Evolutionary conservation across 2,888 invertebrate genomes (phyloP).

Genomic region (Dicranocentrus wangi): DNA sequence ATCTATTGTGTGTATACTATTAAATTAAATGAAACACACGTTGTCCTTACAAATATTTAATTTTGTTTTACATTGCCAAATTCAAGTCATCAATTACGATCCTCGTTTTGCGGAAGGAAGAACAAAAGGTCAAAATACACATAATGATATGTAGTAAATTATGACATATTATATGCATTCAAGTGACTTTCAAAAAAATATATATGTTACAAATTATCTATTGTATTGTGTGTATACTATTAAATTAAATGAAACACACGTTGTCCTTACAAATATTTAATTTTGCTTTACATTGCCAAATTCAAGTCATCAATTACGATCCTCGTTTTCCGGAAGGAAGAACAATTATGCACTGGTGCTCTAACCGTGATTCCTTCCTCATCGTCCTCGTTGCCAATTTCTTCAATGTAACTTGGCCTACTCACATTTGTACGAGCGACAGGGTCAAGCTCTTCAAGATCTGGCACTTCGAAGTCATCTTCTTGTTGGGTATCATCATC

Average conservation of each 20-base stretch:
- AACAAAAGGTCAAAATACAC: no score
- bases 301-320: conserved; percentile 43
- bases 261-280: not conserved
- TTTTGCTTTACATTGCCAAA: conserved; percentile 29
- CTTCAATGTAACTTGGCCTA: conserved; percentile 41
- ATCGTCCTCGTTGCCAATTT: conserved; percentile 26
- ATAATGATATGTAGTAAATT: no score
- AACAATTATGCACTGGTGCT: not conserved
- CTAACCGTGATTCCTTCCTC: conserved; percentile 11
- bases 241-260: no score
- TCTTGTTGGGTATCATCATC: not conserved
- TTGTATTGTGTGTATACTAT: no score
- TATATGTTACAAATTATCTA: no score
- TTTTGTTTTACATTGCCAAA: conserved; percentile 29
- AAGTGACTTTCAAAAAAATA: no score
- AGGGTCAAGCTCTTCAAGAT: not conserved
- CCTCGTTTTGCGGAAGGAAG: conserved; percentile 3
- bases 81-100: conserved; percentile 43
- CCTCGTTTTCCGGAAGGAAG: conserved; percentile 4
- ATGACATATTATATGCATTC: no score
- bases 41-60: not conserved
- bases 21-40: no score
- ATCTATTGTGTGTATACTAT: no score
- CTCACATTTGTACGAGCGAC: conserved; percentile 1
- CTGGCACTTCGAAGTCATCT: conserved; percentile 5